These are phyloP conservation scores for Pheosia gnoma DNA, from an alignment of 2,888 invertebrate species.

Conservation along the genomic window DNA sequence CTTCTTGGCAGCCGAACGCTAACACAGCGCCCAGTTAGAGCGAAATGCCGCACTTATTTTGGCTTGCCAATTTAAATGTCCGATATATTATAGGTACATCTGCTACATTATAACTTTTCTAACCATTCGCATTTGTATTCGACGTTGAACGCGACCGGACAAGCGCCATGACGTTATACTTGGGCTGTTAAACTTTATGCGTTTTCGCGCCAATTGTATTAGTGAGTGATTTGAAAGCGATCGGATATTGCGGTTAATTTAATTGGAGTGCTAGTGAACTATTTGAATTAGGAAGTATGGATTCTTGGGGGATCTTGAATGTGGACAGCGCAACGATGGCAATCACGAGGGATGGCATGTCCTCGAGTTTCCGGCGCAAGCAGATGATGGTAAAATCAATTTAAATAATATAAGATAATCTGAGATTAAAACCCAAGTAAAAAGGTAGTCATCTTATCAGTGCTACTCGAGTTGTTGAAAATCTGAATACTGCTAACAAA, in stretches of 20 bases:
- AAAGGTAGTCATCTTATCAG: no score
- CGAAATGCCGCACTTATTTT: constrained; percentile 84
- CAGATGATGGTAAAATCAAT: constrained; percentile 60
- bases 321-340: constrained; percentile 86
- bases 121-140: constrained; percentile 50
- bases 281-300: constrained; percentile 76
- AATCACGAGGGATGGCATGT: constrained; percentile 87
- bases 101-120: constrained; percentile 48
- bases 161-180: constrained; percentile 47
- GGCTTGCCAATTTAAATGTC: constrained; percentile 80
- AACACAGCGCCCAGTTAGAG: constrained; percentile 76
- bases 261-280: constrained; percentile 10
- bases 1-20: constrained; percentile 73
- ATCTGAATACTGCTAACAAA: no score
- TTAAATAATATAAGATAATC: not conserved
- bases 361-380: constrained; percentile 80
- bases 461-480: no score
- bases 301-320: constrained; percentile 89
- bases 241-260: constrained; percentile 31
- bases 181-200: constrained; percentile 35
- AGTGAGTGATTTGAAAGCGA: constrained; percentile 44
- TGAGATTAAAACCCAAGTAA: no score
- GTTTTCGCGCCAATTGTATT: constrained; percentile 57
- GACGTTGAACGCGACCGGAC: constrained; percentile 43
- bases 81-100: constrained; percentile 55